Evolutionary conservation across 2,113 vertebrate genomes (phyloP), one percentile per base, ranked within the genome.

Genomic region (Lates calcarifer): DNA sequence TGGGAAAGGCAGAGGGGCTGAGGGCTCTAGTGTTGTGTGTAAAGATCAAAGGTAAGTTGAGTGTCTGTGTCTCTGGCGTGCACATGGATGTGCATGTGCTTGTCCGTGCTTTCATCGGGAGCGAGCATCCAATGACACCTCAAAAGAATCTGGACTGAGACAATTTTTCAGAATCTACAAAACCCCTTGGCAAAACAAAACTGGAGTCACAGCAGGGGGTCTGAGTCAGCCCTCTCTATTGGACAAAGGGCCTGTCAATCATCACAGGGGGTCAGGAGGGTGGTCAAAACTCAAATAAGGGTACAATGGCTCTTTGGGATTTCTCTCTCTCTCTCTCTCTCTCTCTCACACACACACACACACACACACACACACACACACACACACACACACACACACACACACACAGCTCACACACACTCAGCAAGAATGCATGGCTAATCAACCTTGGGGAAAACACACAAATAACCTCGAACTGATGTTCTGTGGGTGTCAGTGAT

Each of bases 391-490:
- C 41, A 63, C 69, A 58, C 74, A 79, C 41, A 55, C 4, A 24
- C 4, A 3, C 51, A 60, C 57, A 68, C 77, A 70, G n/a, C n/a
- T n/a, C 22, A 62, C 61, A 83, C 39, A 41, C 47, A 45, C 67
- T 18, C 56, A 71, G 49, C 65, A 94, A 89, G 92, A 95, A 94
- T 93, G 93, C 93, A 89, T 94, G 89, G 89, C 80, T 90, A 95
- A 95, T 95, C 93, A 91, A 90, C 85, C 70, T 83, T 74, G 41
- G 26, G 57, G 45, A 18, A 43, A 87, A 81, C 80, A 77, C 65
- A 75, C 80, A 91, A 91, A 91, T 90, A 93, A 93, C 90, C 89
- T 84, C 88, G 90, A 93, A 94, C 85, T 82, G 93, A 91, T 92
- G 87, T 89, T 92, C 75, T 82, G 60, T 86, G 86, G 81, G 81